Base-by-base conservation (phyloP, 2,113 vertebrate species). In the Dolichallabes microphthalmus region DNA sequence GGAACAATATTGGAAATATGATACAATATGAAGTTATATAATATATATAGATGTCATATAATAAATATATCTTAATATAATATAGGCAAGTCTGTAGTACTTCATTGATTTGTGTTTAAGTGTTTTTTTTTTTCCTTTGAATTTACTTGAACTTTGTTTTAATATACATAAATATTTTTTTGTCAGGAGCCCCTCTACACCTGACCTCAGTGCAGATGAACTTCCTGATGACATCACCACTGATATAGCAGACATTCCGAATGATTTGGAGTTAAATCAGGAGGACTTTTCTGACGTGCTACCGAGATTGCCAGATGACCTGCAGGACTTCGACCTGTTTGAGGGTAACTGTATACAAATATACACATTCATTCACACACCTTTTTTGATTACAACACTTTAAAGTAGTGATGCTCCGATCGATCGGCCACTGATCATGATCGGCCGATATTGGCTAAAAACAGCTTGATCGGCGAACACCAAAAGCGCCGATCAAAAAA, bases 261-360 rank as follows among this genome's bases (percentile, higher is more conserved):
- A 99, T 30, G 98, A 99, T 93, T 94, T 99, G 73, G 98, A 99
- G 93, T 94, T 99, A 84, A 99, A 98, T 95, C 98, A 99, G 93
- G 98, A 99, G 91, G 98, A 99, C 91, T 99, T 99, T 87, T 97
- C 97, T 1, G 98, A 99, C 1, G 98, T 99, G 90, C 93, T 99
- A 87, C 97, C 98, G 0, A 93, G 98, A 92, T 94, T 99, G 87
- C 96, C 98, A 0, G 98, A 99, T 83, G 98, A 99, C 93, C 94
- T 99, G 91, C 98, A 97, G 92, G 98, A 98, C 92, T 99, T 99
- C 91, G 98, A 99, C 95, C 95, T 99, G 88, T 99, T 99, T 94
- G 98, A 99, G 98, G 98, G 98, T 99, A 94, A 19, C 50, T 17
- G 20, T 14, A 55, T 22, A 30, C 12, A 60, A 22, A 60, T 2